Evolutionary conservation across 2,888 invertebrate genomes (phyloP).

Genomic region (Drosophila nr. perissopoda): DNA sequence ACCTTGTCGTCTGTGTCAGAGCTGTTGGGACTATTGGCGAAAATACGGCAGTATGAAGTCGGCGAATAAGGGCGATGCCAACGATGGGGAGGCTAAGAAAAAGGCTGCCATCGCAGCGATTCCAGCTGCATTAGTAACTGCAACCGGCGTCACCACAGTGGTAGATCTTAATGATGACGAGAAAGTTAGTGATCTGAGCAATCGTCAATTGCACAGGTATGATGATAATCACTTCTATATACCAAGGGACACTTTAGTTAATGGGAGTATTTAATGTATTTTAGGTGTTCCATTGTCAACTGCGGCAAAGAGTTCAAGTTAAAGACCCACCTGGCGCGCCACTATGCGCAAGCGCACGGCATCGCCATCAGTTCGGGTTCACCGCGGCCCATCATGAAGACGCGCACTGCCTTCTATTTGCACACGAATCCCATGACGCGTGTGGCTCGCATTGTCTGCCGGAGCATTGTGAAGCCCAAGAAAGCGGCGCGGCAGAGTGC

Average conservation of each 20-base stretch:
- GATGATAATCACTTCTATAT: slow-evolving; percentile 3
- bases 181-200: slow-evolving; percentile 85
- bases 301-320: slow-evolving; percentile 98
- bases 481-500: slow-evolving; percentile 96
- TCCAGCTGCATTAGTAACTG: slow-evolving; percentile 49
- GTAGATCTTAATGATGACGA: slow-evolving; percentile 85
- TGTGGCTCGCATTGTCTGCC: slow-evolving; percentile 94
- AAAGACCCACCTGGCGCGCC: slow-evolving; percentile 96
- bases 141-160: slow-evolving; percentile 51
- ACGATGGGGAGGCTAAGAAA: slow-evolving; percentile 85
- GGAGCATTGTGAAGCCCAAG: slow-evolving; percentile 92
- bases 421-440: slow-evolving; percentile 96
- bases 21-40: slow-evolving; percentile 99
- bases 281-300: slow-evolving; percentile 95
- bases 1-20: slow-evolving; percentile 96
- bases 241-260: neutral
- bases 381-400: slow-evolving; percentile 98
- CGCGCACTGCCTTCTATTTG: slow-evolving; percentile 97
- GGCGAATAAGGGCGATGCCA: slow-evolving; percentile 87
- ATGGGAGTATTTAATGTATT: slow-evolving; percentile 71
- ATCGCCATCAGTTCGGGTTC: slow-evolving; percentile 90
- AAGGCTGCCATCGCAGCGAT: slow-evolving; percentile 70
- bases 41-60: slow-evolving; percentile 95
- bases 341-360: slow-evolving; percentile 95
- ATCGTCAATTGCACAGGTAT: slow-evolving; percentile 84